Evolutionary conservation across 1,140 invertebrate genomes (phyloP), one percentile per base, ranked within the genome.

Genomic region (Tetraneura akinire): DNA sequence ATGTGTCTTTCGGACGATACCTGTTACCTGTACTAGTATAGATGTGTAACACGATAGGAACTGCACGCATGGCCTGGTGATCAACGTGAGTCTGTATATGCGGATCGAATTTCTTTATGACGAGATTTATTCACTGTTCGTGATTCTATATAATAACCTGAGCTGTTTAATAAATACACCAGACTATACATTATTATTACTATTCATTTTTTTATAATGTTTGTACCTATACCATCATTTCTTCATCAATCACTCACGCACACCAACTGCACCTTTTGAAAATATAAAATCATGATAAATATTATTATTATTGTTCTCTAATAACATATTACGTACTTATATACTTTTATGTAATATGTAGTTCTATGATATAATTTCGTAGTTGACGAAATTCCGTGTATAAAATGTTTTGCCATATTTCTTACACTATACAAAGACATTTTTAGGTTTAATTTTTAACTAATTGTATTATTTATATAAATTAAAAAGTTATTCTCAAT

Each of bases 31-130:
- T 14, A 53, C 10, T n/a, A n/a, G n/a, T 2, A 53, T 1, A 53
- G 11, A 62, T 32, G 4, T 62, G 66, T 70, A 70, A 70, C 42
- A 49, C 16, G 66, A 70, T 70, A 70, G 10, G 47, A 11, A 51
- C 23, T 29, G 45, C 47, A 51, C 23, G 26, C 16, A 71, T n/a
- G 23, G 16, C 64, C 64, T 51, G 68, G 51, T 23, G 23, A 51
- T 49, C 68, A 23, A 51, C 42, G 21, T 21, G 16, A 71, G 14
- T 10, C 23, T 18, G 26, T 71, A 8, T 37, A 8, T 37, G 29
- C 47, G 47, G 45, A 71, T 71, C 68, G 47, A 71, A 71, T 71
- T 71, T 71, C 68, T 71, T 51, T 71, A 18, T 51, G 66, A 68
- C 42, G 37, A 68, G 32, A 37, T 37, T 37, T 37, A 37, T 37